Percentiles rank a stretch among this genome's conserved stretches.
These are phyloP conservation scores for Fissipunctia ypsillon DNA, from an alignment of 2,888 invertebrate species.

Conservation along the genomic window DNA sequence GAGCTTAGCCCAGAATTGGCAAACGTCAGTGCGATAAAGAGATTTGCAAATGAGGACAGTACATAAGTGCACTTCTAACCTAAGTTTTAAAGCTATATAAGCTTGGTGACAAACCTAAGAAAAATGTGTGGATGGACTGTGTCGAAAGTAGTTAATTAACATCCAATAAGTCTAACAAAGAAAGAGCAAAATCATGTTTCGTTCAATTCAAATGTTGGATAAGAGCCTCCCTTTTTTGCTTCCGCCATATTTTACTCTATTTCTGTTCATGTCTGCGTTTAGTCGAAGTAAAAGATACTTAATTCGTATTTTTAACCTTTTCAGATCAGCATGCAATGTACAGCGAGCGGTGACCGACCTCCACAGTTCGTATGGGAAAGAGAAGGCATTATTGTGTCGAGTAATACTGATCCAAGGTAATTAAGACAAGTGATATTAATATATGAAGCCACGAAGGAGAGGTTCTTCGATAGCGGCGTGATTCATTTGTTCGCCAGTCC, in stretches of 20 bases:
- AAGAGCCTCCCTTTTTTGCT: background rate
- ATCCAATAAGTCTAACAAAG: background rate
- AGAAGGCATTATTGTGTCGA: constrained; percentile 82
- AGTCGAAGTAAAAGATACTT: no score
- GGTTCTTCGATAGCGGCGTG: background rate
- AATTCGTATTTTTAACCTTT: constrained; percentile 28
- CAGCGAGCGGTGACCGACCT: constrained; percentile 83
- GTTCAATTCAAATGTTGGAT: background rate
- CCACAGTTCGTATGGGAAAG: constrained; percentile 87
- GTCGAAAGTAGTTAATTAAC: background rate
- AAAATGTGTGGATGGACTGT: background rate
- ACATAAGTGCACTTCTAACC: no score
- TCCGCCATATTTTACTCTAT: background rate
- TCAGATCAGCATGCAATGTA: constrained; percentile 88
- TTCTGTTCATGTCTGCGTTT: background rate
- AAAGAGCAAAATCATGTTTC: background rate
- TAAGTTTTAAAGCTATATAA: no score
- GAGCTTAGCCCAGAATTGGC: no score
- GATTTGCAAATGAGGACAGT: no score
- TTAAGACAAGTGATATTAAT: background rate
- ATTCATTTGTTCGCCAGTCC: background rate
- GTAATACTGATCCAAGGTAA: constrained; percentile 86
- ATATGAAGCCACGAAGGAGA: background rate
- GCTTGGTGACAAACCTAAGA: no score
- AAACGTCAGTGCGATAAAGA: no score